Conservation (phyloP, 2,113 vertebrate genomes). For the Podocnemis expansa region DNA sequence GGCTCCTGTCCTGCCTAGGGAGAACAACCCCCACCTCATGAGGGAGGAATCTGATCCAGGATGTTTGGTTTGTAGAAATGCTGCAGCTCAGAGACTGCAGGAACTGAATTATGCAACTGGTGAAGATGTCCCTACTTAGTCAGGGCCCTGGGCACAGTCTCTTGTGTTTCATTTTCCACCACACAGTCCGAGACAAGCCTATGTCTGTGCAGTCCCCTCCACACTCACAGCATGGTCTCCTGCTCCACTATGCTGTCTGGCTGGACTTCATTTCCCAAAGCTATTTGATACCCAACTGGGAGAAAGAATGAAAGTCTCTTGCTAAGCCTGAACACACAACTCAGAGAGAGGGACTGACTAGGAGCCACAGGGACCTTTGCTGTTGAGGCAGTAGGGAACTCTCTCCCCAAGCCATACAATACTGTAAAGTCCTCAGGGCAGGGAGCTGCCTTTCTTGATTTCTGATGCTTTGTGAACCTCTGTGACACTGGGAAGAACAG, state of each 20-base stretch:
- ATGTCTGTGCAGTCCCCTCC: too few relatives aligned
- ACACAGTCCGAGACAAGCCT: not conserved
- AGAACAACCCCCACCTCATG: too few relatives aligned
- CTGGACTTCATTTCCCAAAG: not conserved
- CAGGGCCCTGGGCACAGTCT: not conserved
- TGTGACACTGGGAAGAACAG: rapidly evolving
- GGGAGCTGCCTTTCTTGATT: not conserved
- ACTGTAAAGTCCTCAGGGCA: rapidly evolving
- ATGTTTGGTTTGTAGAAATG: too few relatives aligned
- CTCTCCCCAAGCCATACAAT: not conserved
- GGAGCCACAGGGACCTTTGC: constrained; percentile 22
- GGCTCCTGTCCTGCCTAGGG: not conserved
- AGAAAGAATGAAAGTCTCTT: not conserved
- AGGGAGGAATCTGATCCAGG: rapidly evolving
- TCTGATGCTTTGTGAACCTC: not conserved
- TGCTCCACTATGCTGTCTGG: not conserved
- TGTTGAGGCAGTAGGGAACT: not conserved
- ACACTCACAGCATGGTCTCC: not conserved
- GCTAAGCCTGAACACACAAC: not conserved
- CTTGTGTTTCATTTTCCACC: not conserved
- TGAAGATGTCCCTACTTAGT: too few relatives aligned
- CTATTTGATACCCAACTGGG: not conserved
- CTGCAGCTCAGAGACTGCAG: rapidly evolving
- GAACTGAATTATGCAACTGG: not conserved
- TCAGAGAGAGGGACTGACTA: constrained; percentile 36